phyloP scores from a whole-genome alignment of 2,888 invertebrate species.

The Morpho achilles region DNA sequence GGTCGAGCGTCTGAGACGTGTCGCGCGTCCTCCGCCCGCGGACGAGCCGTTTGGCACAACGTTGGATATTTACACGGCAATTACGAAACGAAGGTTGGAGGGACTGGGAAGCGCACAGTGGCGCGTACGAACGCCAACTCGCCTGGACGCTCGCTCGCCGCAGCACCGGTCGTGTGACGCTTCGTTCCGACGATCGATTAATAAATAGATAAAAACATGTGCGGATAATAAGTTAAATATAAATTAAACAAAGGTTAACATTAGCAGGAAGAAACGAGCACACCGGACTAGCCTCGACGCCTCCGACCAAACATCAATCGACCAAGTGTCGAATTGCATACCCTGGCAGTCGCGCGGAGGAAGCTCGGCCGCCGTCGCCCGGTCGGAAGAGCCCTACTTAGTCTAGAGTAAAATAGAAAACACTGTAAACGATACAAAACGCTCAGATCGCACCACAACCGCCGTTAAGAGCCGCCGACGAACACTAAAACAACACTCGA shows the following conservation, averaged over 20 bases:
- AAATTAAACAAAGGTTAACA: conserved; percentile 8
- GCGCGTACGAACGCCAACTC: conserved; percentile 14
- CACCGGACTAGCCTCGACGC: conserved; percentile 10
- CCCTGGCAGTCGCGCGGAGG: conserved; percentile 30
- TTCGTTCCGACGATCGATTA: conserved; percentile 33
- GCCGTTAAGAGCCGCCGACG: conserved; percentile 19
- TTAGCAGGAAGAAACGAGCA: conserved; percentile 3
- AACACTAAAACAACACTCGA: conserved; percentile 46
- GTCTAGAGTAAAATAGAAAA: conserved; percentile 37
- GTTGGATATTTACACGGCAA: conserved; percentile 19
- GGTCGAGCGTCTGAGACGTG: conserved; percentile 17
- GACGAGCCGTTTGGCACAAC: conserved; percentile 35
- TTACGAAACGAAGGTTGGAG: conserved; percentile 35
- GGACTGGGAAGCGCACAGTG: conserved; percentile 37
- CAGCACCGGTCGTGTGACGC: conserved; percentile 55
- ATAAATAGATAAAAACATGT: conserved; percentile 21
- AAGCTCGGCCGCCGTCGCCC: conserved; percentile 38
- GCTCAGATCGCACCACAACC: conserved; percentile 33
- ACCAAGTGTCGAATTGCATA: not conserved
- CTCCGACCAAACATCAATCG: conserved; percentile 5
- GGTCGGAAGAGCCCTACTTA: conserved; percentile 50
- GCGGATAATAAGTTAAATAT: conserved; percentile 16
- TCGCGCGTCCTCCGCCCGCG: conserved; percentile 7
- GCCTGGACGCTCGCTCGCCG: conserved; percentile 25
- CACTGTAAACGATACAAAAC: conserved; percentile 45